phyloP scores from a whole-genome alignment of 2,888 invertebrate species.

The Spatulosminthurus flaviceps region DNA sequence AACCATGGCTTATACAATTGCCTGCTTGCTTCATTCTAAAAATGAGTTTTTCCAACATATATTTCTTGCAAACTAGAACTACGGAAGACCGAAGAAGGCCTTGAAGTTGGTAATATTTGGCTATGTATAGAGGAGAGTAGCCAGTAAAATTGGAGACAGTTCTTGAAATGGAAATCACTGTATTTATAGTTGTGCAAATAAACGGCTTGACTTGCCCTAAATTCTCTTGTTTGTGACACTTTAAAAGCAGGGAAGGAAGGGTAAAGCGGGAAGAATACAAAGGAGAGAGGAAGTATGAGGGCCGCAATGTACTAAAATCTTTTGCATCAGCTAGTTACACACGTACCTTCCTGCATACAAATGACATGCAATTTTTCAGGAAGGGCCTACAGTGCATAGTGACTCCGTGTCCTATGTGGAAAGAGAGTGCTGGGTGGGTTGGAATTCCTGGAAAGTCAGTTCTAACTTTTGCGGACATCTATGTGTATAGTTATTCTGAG shows the following conservation, averaged over 20 bases:
- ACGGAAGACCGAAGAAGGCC: background rate
- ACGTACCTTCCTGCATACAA: background rate
- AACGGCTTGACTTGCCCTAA: slow-evolving; percentile 1
- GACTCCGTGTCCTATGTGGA: too few species aligned
- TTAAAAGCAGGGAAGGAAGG: slow-evolving; percentile 3
- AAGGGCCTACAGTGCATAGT: background rate
- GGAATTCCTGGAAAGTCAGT: too few species aligned
- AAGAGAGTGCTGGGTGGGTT: too few species aligned
- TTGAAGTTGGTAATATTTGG: background rate
- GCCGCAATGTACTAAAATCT: too few species aligned
- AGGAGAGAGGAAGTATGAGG: background rate
- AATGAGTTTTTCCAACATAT: background rate
- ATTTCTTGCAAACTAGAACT: background rate
- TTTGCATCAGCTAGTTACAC: background rate
- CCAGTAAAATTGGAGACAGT: background rate
- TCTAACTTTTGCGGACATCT: too few species aligned
- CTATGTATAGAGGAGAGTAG: background rate
- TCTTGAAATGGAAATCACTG: background rate
- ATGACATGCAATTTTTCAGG: background rate
- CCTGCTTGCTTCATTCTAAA: background rate
- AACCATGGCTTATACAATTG: background rate
- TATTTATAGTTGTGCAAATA: slow-evolving; percentile 8
- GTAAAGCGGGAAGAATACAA: background rate
- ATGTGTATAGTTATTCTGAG: too few species aligned
- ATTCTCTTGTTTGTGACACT: slow-evolving; percentile 1